phyloP scores from a whole-genome alignment of 1,140 invertebrate species.

The Uloborus diversus region DNA sequence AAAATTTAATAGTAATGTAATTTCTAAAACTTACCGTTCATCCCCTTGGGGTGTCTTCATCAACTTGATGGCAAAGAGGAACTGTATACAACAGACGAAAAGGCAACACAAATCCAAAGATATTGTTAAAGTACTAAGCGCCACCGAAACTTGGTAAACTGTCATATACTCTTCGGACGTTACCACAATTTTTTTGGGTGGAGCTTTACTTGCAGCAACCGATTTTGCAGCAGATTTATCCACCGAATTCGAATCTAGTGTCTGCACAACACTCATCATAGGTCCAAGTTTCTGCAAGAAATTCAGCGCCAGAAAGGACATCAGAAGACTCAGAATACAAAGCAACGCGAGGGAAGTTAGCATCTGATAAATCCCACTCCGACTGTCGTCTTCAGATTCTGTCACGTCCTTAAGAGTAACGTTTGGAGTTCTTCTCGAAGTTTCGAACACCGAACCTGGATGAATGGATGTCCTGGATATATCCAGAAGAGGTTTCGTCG shows the following conservation, averaged over 20 bases:
- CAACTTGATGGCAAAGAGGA: slow-evolving; percentile 90
- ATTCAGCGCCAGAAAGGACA: slow-evolving; percentile 83
- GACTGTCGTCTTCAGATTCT: neutral
- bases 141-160: slow-evolving; percentile 89
- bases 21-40: slow-evolving; percentile 66
- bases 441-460: slow-evolving; percentile 28
- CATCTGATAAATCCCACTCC: slow-evolving; percentile 68
- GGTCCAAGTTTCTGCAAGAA: slow-evolving; percentile 86
- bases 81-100: slow-evolving; percentile 92
- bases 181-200: slow-evolving; percentile 66
- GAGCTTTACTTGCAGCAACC: neutral
- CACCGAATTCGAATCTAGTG: slow-evolving; percentile 4
- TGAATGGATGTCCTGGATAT: slow-evolving; percentile 45
- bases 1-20: no score
- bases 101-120: slow-evolving; percentile 89
- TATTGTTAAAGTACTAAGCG: slow-evolving; percentile 84
- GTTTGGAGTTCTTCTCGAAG: slow-evolving; percentile 8
- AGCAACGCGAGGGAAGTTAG: slow-evolving; percentile 85
- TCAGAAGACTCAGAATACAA: slow-evolving; percentile 81
- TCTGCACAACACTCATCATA: slow-evolving; percentile 64
- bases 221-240: neutral
- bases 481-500: slow-evolving; percentile 47
- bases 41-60: slow-evolving; percentile 77
- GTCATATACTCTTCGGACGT: slow-evolving; percentile 81
- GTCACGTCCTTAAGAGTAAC: slow-evolving; percentile 10